Percentiles rank a stretch among this genome's conserved stretches.
phyloP scores from a whole-genome alignment of 2,888 invertebrate genomes.

The Drosophila borealis region DNA sequence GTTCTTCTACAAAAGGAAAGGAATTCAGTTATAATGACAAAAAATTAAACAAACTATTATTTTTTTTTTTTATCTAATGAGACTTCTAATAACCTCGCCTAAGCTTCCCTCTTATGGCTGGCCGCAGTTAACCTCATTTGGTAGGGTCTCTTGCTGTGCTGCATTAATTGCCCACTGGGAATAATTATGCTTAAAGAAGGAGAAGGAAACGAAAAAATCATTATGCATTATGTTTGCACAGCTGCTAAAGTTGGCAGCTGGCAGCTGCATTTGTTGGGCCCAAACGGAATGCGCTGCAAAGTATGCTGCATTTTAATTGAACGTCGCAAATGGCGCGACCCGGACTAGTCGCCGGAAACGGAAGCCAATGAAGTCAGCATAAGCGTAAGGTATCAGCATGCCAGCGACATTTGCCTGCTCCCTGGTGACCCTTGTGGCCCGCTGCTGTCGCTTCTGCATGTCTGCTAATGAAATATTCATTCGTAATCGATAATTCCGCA shows the following conservation, averaged over 20 bases:
- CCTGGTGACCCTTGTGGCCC: not conserved
- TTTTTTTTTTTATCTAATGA: not conserved
- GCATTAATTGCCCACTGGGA: constrained; percentile 65
- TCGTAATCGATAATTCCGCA: constrained; percentile 80
- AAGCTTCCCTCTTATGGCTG: too few relatives aligned
- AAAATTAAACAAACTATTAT: not conserved
- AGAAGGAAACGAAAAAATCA: constrained; percentile 15
- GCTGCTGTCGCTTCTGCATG: constrained; percentile 27
- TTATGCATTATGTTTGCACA: constrained; percentile 48
- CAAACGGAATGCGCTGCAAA: constrained; percentile 23
- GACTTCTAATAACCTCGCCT: constrained; percentile 26
- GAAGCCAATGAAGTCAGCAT: constrained; percentile 53
- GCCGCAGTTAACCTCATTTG: constrained; percentile 24
- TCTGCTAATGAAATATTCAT: constrained; percentile 77
- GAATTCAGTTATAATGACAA: too few relatives aligned
- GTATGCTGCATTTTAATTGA: constrained; percentile 71
- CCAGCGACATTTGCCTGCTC: constrained; percentile 7
- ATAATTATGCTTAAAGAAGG: constrained; percentile 57
- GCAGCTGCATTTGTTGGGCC: constrained; percentile 14
- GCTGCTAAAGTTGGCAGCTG: constrained; percentile 37
- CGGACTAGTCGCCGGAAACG: constrained; percentile 47
- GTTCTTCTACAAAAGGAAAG: too few relatives aligned
- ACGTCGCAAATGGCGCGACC: constrained; percentile 50
- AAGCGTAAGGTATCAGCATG: constrained; percentile 40
- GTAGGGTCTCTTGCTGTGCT: constrained; percentile 3